Evolutionary conservation across 2,888 invertebrate genomes (phyloP).

Genomic region (Trissonchulus latispiculum): DNA sequence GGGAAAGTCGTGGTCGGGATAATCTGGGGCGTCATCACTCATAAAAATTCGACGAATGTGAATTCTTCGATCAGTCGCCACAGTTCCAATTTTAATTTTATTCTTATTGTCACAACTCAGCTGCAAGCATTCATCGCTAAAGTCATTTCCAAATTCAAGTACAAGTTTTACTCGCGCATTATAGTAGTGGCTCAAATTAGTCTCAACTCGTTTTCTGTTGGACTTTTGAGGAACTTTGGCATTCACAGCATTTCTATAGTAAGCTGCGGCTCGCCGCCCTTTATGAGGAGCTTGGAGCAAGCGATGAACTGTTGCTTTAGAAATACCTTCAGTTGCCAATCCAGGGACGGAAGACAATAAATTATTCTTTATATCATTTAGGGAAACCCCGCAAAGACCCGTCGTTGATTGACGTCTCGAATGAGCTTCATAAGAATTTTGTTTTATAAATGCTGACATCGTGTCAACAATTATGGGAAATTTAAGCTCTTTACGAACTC

Average conservation of each 20-base stretch:
- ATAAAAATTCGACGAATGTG: conserved; percentile 5
- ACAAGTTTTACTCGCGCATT: not conserved
- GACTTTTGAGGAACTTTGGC: conserved; percentile 1
- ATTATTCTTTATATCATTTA: not conserved
- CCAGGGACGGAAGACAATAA: not conserved
- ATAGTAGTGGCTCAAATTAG: not conserved
- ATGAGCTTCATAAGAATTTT: conserved; percentile 3
- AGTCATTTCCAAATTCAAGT: not conserved
- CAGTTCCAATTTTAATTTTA: conserved; percentile 4
- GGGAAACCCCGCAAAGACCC: not conserved
- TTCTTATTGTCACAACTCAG: conserved; percentile 17
- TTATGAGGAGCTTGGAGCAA: conserved; percentile 1
- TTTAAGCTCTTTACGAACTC: not conserved
- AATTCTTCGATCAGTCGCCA: conserved; percentile 2
- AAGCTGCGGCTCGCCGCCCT: not conserved
- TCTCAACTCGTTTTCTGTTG: not conserved
- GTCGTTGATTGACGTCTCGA: not conserved
- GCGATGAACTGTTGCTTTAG: not conserved
- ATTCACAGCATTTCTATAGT: not conserved
- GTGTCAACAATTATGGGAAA: not conserved
- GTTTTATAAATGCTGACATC: not conserved
- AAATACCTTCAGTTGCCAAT: conserved; percentile 1
- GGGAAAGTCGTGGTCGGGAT: conserved; percentile 16
- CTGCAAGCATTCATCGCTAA: not conserved
- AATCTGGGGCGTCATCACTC: conserved; percentile 6